These are phyloP conservation scores for Sebastes cheni DNA, from an alignment of 2,797 vertebrate genomes.

Conservation along the genomic window DNA sequence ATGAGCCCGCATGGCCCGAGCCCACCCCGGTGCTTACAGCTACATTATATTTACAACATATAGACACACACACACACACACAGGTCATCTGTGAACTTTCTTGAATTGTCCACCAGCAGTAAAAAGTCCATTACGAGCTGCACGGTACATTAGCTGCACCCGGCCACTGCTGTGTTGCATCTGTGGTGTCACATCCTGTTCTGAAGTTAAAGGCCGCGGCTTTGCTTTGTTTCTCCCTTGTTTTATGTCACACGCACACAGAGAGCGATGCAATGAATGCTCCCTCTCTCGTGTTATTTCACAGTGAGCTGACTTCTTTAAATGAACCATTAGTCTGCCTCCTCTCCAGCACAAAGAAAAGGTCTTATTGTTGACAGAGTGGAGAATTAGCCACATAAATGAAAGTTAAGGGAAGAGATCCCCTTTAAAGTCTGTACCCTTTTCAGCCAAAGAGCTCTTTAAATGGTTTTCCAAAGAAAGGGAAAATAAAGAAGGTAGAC, in stretches of 20 bases:
- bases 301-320: conserved; percentile 52
- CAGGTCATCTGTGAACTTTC: conserved; percentile 7
- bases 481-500: conserved; percentile 25
- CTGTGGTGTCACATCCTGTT: conserved; percentile 18
- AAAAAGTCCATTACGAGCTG: conserved; percentile 35
- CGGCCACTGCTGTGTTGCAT: background rate
- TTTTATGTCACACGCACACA: conserved; percentile 20
- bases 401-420: conserved; percentile 24
- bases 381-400: conserved; percentile 27
- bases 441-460: conserved; percentile 31
- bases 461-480: conserved; percentile 44
- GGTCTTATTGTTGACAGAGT: conserved; percentile 30
- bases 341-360: conserved; percentile 23
- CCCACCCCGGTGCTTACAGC: conserved; percentile 46
- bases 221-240: conserved; percentile 26
- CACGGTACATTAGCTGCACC: conserved; percentile 19
- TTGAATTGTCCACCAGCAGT: background rate
- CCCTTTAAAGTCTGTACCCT: conserved; percentile 42
- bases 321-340: conserved; percentile 29
- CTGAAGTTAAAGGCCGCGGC: conserved; percentile 10
- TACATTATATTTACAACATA: background rate
- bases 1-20: conserved; percentile 13
- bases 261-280: background rate
- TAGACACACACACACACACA: background rate
- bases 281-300: conserved; percentile 45